Evolutionary conservation across 2,888 invertebrate genomes (phyloP).

Genomic region (Gnatocerus cornutus): DNA sequence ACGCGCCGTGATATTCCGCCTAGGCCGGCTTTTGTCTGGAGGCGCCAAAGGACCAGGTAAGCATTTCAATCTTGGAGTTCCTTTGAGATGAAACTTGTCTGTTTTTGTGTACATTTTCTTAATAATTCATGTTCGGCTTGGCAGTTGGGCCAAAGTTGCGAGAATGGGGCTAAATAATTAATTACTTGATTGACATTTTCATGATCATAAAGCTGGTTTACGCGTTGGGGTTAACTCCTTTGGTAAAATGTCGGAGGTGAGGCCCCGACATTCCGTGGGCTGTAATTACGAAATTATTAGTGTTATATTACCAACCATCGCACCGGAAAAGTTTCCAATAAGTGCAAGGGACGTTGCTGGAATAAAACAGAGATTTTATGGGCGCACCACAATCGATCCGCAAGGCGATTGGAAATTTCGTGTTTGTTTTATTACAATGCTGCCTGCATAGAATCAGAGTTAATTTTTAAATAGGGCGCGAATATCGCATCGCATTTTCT

Average conservation of each 20-base stretch:
- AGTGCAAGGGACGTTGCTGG: too few relatives aligned
- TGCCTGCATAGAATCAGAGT: conserved; percentile 10
- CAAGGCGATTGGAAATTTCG: not conserved
- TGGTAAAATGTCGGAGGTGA: too few relatives aligned
- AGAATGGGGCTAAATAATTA: conserved; percentile 13
- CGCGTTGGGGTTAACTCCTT: not conserved
- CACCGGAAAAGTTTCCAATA: too few relatives aligned
- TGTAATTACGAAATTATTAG: too few relatives aligned
- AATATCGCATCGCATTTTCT: conserved; percentile 23
- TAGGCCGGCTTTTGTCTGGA: conserved; percentile 90
- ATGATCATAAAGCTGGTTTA: not conserved
- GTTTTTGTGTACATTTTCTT: conserved; percentile 13
- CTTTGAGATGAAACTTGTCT: not conserved
- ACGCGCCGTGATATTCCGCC: conserved; percentile 94
- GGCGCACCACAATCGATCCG: not conserved
- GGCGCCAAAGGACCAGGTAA: conserved; percentile 95
- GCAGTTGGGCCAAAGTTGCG: conserved; percentile 1
- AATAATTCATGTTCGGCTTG: conserved; percentile 15
- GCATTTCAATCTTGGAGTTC: conserved; percentile 49
- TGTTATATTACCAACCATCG: too few relatives aligned
- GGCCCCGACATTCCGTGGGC: too few relatives aligned
- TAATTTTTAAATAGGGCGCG: conserved; percentile 4
- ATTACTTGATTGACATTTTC: conserved; percentile 25
- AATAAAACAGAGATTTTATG: not conserved
- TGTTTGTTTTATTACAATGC: conserved; percentile 6